These are phyloP conservation scores for Boloria selene DNA, from an alignment of 2,888 invertebrate species.

Conservation along the genomic window DNA sequence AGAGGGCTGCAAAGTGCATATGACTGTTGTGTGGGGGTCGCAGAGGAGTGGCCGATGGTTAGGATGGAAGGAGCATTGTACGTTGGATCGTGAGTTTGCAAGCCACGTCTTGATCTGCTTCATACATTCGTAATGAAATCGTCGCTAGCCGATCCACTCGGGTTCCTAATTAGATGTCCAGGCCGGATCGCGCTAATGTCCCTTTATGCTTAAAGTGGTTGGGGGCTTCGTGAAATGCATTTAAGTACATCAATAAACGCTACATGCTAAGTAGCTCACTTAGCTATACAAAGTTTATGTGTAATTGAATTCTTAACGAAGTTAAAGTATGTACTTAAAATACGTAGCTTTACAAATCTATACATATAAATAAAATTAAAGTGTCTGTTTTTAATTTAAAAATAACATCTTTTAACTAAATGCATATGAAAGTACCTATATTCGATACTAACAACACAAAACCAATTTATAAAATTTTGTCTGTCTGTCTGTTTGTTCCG, in stretches of 20 bases:
- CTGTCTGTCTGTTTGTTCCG: no score
- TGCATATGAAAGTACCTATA: no score
- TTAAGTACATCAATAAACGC: constrained; percentile 14
- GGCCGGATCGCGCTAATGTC: constrained; percentile 34
- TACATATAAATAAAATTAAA: no score
- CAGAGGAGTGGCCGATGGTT: constrained; percentile 52
- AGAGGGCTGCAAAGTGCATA: constrained; percentile 34
- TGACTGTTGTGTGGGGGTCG: constrained; percentile 52
- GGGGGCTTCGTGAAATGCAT: constrained; percentile 34
- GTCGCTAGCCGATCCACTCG: constrained; percentile 53
- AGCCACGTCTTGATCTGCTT: constrained; percentile 64
- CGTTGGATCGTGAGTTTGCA: constrained; percentile 70
- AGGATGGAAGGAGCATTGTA: constrained; percentile 69
- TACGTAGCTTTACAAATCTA: not conserved
- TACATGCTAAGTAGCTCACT: constrained; percentile 9
- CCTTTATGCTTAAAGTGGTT: constrained; percentile 38
- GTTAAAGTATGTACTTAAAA: not conserved
- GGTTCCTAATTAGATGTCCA: constrained; percentile 61
- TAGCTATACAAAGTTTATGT: constrained; percentile 1
- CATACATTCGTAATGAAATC: constrained; percentile 77
- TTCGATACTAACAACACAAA: no score
- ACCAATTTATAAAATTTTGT: no score
- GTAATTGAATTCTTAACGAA: not conserved
- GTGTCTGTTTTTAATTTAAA: no score
- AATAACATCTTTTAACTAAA: no score